A percentile compares a stretch with the other conserved stretches of the same genome.
These are phyloP conservation scores for Hyles lineata DNA, from an alignment of 2,888 invertebrate genomes.

Conservation along the genomic window DNA sequence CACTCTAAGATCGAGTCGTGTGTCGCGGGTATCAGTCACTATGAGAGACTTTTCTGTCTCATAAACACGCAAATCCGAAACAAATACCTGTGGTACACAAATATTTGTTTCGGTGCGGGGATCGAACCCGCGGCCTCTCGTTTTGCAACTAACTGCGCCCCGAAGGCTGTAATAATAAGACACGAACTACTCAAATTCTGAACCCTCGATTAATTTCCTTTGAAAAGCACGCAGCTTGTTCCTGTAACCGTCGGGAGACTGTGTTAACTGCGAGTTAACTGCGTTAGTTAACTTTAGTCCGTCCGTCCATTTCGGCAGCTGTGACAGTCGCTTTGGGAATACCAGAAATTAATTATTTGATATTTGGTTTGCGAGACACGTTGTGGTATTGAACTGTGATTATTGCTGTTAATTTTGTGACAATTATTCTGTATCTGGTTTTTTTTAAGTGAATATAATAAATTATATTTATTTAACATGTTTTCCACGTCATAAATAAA, in stretches of 20 bases:
- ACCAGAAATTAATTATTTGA: constrained; percentile 29
- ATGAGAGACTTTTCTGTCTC: no score
- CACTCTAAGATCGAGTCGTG: no score
- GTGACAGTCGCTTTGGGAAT: constrained; percentile 27
- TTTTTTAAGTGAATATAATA: neutral
- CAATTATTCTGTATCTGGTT: neutral
- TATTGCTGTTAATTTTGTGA: neutral
- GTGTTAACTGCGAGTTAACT: constrained; percentile 28
- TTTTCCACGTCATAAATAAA: no score
- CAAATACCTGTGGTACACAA: no score
- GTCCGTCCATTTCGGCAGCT: constrained; percentile 29
- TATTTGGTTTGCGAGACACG: constrained; percentile 10
- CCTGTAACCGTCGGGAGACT: neutral
- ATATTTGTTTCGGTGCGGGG: no score
- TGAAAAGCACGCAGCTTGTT: neutral
- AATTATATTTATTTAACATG: no score
- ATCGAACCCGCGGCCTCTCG: no score
- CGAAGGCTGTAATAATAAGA: neutral
- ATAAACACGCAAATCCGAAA: neutral
- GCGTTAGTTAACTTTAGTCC: constrained; percentile 30
- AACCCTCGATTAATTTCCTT: neutral
- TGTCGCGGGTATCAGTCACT: no score
- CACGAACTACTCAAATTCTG: neutral
- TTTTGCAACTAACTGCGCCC: no score
- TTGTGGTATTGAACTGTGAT: neutral